A percentile compares a stretch with the other conserved stretches of the same genome.
These are phyloP conservation scores for Itoplectis maculator DNA, from an alignment of 2,888 invertebrate genomes.

Conservation along the genomic window DNA sequence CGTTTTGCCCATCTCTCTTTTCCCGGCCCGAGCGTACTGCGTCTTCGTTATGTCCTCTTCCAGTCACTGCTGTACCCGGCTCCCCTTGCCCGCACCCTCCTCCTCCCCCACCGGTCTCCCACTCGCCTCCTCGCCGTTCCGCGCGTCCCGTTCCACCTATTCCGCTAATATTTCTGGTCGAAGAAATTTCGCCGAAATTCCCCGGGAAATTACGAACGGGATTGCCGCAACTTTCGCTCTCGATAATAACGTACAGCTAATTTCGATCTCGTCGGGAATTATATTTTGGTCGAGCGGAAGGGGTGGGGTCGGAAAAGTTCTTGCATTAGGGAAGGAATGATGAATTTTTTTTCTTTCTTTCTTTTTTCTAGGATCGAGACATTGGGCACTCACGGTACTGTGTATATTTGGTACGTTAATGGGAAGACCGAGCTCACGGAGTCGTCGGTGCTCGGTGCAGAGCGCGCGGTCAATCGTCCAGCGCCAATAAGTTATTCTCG, in stretches of 20 bases:
- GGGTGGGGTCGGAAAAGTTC: constrained; percentile 3
- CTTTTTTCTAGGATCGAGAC: background rate
- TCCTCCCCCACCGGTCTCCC: constrained; percentile 64
- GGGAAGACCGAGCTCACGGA: constrained; percentile 1
- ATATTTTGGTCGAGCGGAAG: too few relatives aligned
- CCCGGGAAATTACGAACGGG: constrained; percentile 13
- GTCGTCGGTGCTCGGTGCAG: background rate
- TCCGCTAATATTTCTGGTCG: constrained; percentile 75
- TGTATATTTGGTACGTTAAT: constrained; percentile 14
- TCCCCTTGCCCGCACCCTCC: constrained; percentile 47
- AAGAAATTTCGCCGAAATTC: constrained; percentile 56
- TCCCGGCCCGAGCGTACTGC: constrained; percentile 76
- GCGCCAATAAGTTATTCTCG: constrained; percentile 64
- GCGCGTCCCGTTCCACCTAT: constrained; percentile 21
- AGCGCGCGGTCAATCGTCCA: constrained; percentile 59
- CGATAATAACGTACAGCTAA: constrained; percentile 13
- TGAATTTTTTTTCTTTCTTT: background rate
- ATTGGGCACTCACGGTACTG: constrained; percentile 7
- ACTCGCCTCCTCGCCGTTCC: background rate
- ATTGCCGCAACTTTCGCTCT: constrained; percentile 33
- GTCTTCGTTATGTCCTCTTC: constrained; percentile 84
- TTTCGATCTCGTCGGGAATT: constrained; percentile 26
- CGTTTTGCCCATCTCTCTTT: constrained; percentile 63
- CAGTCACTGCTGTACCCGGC: constrained; percentile 72
- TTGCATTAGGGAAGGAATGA: background rate